Conservation (phyloP, 1,140 invertebrate species). For the Drosophila kurseongensis region DNA sequence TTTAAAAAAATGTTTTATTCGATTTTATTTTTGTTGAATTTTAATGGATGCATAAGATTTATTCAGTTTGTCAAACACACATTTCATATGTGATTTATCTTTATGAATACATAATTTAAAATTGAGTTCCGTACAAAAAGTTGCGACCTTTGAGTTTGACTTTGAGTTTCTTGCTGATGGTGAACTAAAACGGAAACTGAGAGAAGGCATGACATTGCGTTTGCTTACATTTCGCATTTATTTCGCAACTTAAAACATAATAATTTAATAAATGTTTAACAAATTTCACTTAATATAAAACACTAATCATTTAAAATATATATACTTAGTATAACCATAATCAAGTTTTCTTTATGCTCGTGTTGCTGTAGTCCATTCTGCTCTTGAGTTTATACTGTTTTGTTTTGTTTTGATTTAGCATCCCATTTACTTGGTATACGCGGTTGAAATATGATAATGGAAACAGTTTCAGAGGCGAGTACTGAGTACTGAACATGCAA, state of each 20-base stretch:
- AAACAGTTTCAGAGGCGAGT: conserved; percentile 63
- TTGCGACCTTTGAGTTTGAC: conserved; percentile 30
- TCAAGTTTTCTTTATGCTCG: conserved; percentile 71
- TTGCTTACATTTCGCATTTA: conserved; percentile 78
- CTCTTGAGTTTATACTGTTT: conserved; percentile 43
- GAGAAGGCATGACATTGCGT: conserved; percentile 40
- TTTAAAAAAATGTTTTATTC: conserved; percentile 54
- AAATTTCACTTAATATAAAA: conserved; percentile 83
- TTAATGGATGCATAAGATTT: conserved; percentile 61
- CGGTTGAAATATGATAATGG: conserved; percentile 42
- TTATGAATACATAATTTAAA: conserved; percentile 47
- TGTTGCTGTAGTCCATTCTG: conserved; percentile 51
- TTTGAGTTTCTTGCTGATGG: conserved; percentile 24
- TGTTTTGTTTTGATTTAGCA: conserved; percentile 61
- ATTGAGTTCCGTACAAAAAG: conserved; percentile 49
- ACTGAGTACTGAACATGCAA: conserved; percentile 67
- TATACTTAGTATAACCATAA: conserved; percentile 82
- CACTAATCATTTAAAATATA: conserved; percentile 82
- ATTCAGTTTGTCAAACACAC: conserved; percentile 43
- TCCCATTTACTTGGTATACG: conserved; percentile 49
- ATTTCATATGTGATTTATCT: conserved; percentile 43
- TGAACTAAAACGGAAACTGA: conserved; percentile 38
- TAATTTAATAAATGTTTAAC: conserved; percentile 83
- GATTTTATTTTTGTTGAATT: conserved; percentile 42
- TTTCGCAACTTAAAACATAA: conserved; percentile 82